Evolutionary conservation across 2,888 invertebrate genomes (phyloP).

Genomic region (Galerucella calmariensis): DNA sequence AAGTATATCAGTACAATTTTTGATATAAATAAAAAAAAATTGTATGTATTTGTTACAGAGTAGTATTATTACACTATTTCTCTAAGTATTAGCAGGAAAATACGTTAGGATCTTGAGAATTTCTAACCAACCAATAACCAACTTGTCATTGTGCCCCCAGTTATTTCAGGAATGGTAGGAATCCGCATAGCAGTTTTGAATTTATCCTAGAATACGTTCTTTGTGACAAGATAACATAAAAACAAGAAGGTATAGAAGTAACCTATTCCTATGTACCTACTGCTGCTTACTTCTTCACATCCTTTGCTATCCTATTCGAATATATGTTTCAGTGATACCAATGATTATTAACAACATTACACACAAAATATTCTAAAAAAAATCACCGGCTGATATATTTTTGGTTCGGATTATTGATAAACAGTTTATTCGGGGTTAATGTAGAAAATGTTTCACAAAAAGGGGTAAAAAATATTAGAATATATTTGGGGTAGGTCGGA

Average conservation of each 20-base stretch:
- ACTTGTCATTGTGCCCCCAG: not conserved
- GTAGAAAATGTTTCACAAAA: too few relatives aligned
- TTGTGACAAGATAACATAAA: constrained; percentile 14
- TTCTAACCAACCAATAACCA: too few relatives aligned
- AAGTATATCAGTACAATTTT: not conserved
- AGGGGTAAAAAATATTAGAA: too few relatives aligned
- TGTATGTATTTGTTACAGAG: too few relatives aligned
- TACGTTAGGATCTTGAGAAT: not conserved
- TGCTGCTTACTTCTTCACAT: not conserved
- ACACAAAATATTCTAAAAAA: constrained; percentile 1
- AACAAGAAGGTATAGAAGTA: not conserved
- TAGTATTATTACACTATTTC: too few relatives aligned
- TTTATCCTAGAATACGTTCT: constrained; percentile 30
- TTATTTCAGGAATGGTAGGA: constrained; percentile 25
- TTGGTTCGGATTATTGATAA: too few relatives aligned
- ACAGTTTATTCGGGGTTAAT: too few relatives aligned
- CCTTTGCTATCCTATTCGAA: not conserved
- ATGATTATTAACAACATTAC: constrained; percentile 25
- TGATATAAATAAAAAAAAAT: too few relatives aligned
- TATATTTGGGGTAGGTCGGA: too few relatives aligned
- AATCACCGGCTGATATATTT: not conserved
- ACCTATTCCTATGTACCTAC: not conserved
- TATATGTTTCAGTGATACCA: constrained; percentile 26
- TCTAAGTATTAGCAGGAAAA: too few relatives aligned
- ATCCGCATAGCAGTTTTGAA: constrained; percentile 17